Conservation (phyloP, 2,113 vertebrate genomes). For the Isichthys henryi region DNA sequence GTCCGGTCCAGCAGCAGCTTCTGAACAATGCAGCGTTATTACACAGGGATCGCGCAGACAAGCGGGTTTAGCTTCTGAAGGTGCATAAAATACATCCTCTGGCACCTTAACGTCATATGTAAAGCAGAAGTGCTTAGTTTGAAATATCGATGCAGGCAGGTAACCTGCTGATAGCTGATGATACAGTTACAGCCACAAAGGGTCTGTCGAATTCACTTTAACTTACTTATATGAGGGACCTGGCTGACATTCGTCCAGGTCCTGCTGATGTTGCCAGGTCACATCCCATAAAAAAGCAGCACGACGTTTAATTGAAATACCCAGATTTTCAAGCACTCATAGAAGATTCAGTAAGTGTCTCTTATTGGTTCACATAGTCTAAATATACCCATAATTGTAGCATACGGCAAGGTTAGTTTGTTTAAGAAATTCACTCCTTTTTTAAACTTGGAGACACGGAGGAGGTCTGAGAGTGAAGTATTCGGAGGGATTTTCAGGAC, state of each 20-base stretch:
- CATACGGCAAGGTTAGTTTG: background rate
- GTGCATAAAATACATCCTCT: background rate
- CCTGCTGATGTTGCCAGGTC: background rate
- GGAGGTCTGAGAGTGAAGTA: background rate
- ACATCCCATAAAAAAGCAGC: background rate
- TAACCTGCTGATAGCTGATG: background rate
- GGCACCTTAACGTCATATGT: background rate
- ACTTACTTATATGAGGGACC: background rate
- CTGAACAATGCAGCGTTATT: background rate
- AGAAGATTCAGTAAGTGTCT: background rate
- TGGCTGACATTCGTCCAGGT: background rate
- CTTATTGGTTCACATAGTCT: background rate
- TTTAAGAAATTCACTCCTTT: background rate
- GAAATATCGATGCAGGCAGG: background rate
- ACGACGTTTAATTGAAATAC: background rate
- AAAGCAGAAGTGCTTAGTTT: background rate
- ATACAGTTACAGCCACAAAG: background rate
- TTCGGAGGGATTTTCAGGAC: background rate
- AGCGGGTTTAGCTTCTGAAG: background rate
- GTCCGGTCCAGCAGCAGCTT: background rate
- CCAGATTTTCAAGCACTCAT: background rate
- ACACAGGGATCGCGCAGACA: background rate
- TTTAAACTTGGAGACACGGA: background rate
- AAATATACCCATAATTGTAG: background rate
- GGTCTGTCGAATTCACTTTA: background rate